These are phyloP conservation scores for Gallinago jamesoni DNA, from an alignment of 2,113 vertebrate species.

Conservation along the genomic window DNA sequence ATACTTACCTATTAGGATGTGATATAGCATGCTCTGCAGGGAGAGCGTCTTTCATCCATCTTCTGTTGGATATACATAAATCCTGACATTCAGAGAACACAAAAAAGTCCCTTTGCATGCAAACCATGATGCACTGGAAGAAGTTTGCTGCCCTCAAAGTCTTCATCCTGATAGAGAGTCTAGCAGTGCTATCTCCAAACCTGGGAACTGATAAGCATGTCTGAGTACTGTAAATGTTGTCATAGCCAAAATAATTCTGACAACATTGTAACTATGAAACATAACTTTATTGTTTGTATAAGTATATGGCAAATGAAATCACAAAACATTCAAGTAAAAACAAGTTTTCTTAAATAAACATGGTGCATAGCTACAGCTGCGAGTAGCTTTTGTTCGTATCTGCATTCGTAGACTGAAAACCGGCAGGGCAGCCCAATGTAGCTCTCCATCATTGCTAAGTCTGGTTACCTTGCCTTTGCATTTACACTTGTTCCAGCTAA, in stretches of 20 bases:
- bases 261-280: not conserved
- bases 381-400: not conserved
- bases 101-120: not conserved
- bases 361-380: not conserved
- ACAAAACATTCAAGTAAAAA: not conserved
- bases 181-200: not conserved
- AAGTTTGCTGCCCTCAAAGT: not conserved
- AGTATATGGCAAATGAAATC: not conserved
- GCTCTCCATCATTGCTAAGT: not conserved
- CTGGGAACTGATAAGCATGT: not conserved
- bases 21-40: not conserved
- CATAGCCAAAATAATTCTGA: not conserved
- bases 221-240: not conserved
- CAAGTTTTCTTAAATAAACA: not conserved
- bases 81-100: not conserved
- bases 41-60: not conserved
- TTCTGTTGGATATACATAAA: not conserved
- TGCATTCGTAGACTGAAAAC: not conserved
- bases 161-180: not conserved
- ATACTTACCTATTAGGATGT: not conserved
- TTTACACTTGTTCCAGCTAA: not conserved
- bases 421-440: fast-evolving
- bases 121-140: not conserved
- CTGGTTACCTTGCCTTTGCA: not conserved
- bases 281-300: not conserved